Evolutionary conservation across 1,140 invertebrate genomes (phyloP).

Genomic region (Caerostris extrusa): DNA sequence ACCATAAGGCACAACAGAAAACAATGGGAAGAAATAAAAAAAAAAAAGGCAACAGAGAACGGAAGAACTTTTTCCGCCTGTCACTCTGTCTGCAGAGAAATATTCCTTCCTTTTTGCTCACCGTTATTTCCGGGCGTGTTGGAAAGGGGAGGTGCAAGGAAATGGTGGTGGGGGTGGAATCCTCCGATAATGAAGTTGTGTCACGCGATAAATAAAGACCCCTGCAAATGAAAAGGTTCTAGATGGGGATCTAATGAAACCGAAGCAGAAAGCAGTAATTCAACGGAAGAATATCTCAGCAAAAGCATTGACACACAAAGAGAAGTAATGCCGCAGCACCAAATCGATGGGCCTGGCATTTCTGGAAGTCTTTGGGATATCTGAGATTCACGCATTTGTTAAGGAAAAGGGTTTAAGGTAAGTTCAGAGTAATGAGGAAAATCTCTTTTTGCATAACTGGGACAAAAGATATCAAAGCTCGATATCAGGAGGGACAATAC

Average conservation of each 20-base stretch:
- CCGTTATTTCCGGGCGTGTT: constrained; percentile 43
- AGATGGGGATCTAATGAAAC: constrained; percentile 61
- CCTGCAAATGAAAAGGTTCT: constrained; percentile 61
- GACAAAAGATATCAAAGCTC: not conserved
- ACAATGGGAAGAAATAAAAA: not conserved
- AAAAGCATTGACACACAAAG: constrained; percentile 36
- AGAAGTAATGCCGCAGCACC: not conserved
- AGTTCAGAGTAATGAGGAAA: not conserved
- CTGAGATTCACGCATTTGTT: constrained; percentile 23
- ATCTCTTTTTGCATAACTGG: not conserved
- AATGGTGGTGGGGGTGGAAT: not conserved
- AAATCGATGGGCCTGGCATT: constrained; percentile 20
- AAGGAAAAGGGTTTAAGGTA: constrained; percentile 11
- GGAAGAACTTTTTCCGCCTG: constrained; percentile 28
- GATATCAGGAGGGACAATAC: not conserved
- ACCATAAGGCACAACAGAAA: constrained; percentile 1
- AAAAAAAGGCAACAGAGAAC: not conserved
- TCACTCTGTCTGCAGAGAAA: constrained; percentile 28
- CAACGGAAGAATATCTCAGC: constrained; percentile 51
- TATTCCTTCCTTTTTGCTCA: constrained; percentile 1
- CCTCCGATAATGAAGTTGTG: constrained; percentile 68
- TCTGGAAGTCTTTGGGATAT: not conserved
- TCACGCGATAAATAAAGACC: constrained; percentile 69
- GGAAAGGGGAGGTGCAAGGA: not conserved
- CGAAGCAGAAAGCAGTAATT: constrained; percentile 50